Percentiles rank a stretch among this genome's conserved stretches.
phyloP scores from a whole-genome alignment of 2,888 invertebrate species.

The Leistus spinibarbis region DNA sequence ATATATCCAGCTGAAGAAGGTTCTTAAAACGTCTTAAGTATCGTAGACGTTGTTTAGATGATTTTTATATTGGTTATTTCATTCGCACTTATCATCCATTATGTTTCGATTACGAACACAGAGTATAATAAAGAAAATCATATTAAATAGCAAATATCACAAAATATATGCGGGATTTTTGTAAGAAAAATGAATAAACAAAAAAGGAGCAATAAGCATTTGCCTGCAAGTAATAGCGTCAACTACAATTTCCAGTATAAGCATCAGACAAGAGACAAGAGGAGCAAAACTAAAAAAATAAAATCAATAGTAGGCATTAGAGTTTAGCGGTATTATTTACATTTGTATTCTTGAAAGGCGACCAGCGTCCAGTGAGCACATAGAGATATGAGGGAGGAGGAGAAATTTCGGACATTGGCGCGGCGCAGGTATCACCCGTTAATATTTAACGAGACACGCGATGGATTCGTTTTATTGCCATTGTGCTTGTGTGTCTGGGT shows the following conservation, averaged over 20 bases:
- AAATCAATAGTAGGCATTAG: background rate
- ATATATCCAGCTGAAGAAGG: too few species aligned
- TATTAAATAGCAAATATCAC: too few species aligned
- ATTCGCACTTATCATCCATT: too few species aligned
- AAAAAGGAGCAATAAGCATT: background rate
- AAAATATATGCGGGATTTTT: background rate
- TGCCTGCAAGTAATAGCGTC: background rate
- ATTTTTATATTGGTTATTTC: too few species aligned
- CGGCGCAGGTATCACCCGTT: conserved; percentile 3
- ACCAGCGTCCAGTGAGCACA: background rate
- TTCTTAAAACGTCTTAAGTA: too few species aligned
- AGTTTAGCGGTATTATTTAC: background rate
- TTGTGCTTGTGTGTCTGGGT: background rate
- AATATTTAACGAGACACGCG: conserved; percentile 7
- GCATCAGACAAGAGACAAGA: background rate
- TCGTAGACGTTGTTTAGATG: too few species aligned
- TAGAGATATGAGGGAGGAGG: background rate
- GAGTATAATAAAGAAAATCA: too few species aligned
- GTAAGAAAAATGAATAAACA: too few species aligned
- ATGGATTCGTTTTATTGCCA: conserved; percentile 9
- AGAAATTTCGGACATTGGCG: background rate
- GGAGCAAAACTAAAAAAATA: background rate
- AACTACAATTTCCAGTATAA: background rate
- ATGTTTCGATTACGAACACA: too few species aligned
- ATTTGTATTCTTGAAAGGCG: background rate